phyloP scores from a whole-genome alignment of 1,140 invertebrate species.

The Lasioglossum baleicum region DNA sequence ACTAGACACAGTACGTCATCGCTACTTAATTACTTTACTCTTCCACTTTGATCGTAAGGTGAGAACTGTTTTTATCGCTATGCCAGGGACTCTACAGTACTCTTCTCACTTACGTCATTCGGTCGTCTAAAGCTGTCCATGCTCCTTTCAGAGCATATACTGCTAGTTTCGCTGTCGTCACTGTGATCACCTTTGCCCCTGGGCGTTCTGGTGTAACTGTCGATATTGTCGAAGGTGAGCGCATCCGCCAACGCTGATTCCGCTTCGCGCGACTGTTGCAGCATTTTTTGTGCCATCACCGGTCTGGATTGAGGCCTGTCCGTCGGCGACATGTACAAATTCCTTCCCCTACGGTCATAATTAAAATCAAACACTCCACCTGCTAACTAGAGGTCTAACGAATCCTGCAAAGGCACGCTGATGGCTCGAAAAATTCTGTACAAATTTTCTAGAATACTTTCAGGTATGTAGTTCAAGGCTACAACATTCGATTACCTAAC shows the following conservation, averaged over 20 bases:
- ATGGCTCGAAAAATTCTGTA: too few relatives aligned
- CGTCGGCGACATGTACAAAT: constrained; percentile 76
- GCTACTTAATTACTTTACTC: constrained; percentile 9
- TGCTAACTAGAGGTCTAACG: too few relatives aligned
- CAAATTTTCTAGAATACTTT: too few relatives aligned
- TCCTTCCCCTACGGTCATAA: constrained; percentile 64
- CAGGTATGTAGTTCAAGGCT: too few relatives aligned
- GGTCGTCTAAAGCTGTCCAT: constrained; percentile 90
- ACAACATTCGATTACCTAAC: too few relatives aligned
- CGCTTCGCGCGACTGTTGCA: constrained; percentile 93
- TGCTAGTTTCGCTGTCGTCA: constrained; percentile 96
- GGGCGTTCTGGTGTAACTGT: constrained; percentile 72
- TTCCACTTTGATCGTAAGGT: background rate
- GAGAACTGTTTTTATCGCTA: background rate
- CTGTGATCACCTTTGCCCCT: constrained; percentile 87
- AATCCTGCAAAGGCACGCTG: too few relatives aligned
- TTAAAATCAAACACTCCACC: background rate
- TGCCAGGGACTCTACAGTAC: too few relatives aligned
- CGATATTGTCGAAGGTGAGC: constrained; percentile 80
- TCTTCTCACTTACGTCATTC: constrained; percentile 86
- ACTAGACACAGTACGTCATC: background rate
- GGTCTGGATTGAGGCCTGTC: constrained; percentile 82
- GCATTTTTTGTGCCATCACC: constrained; percentile 89
- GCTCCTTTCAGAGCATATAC: constrained; percentile 95
- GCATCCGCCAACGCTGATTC: constrained; percentile 90